A percentile compares a stretch with the other conserved stretches of the same genome.
Conservation (phyloP, 2,888 invertebrate species). For the Phrixothrix hirtus region DNA sequence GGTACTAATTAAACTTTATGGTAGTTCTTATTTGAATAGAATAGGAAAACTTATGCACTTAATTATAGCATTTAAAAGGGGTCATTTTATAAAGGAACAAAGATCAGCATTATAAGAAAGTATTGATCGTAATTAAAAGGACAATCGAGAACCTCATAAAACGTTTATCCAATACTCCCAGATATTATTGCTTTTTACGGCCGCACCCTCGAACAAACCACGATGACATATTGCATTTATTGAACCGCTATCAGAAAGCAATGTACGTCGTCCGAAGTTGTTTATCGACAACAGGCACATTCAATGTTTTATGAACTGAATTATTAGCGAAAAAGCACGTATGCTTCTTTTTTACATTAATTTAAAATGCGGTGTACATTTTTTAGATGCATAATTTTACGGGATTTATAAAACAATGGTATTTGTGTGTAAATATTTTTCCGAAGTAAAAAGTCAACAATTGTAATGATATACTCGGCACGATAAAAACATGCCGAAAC, state of each 20-base stretch:
- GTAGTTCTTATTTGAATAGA: too few relatives aligned
- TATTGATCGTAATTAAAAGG: constrained; percentile 30
- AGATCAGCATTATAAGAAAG: constrained; percentile 16
- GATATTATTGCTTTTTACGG: constrained; percentile 28
- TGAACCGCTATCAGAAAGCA: constrained; percentile 27
- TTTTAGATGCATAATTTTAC: neutral
- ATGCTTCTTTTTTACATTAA: too few relatives aligned
- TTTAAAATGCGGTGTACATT: too few relatives aligned
- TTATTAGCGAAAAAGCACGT: constrained; percentile 10
- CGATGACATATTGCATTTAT: constrained; percentile 30
- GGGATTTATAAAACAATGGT: neutral
- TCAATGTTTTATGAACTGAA: constrained; percentile 1
- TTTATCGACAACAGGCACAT: constrained; percentile 19
- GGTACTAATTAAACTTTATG: too few relatives aligned
- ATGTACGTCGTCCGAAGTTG: constrained; percentile 22
- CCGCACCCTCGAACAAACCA: constrained; percentile 20
- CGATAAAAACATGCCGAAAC: too few relatives aligned
- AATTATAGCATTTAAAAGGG: too few relatives aligned
- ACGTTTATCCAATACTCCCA: constrained; percentile 29
- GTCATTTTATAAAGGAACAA: constrained; percentile 8
- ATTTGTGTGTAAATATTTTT: neutral
- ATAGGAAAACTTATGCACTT: too few relatives aligned
- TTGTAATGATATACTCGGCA: too few relatives aligned
- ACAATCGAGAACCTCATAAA: constrained; percentile 28
- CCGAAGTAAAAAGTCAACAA: too few relatives aligned